These are phyloP conservation scores for Tyrophagus putrescentiae DNA, from an alignment of 1,140 invertebrate genomes.

Conservation along the genomic window DNA sequence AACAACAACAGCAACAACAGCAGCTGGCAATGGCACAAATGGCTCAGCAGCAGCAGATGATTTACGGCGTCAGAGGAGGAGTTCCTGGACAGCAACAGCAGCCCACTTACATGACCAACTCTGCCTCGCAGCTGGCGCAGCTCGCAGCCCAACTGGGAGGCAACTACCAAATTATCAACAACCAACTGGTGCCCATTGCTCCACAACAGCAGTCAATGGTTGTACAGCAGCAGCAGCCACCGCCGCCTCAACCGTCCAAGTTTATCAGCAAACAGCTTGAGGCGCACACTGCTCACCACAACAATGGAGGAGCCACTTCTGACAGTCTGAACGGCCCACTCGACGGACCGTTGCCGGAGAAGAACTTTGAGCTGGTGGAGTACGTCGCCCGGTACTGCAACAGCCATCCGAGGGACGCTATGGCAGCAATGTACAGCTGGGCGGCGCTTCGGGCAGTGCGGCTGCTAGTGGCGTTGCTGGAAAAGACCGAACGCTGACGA, in stretches of 20 bases:
- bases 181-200: not conserved
- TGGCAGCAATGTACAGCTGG: not conserved
- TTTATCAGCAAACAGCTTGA: conserved; percentile 13
- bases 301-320: not conserved
- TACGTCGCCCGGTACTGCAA: conserved; percentile 89
- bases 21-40: conserved; percentile 46
- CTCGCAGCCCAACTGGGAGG: not conserved
- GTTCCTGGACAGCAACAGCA: not conserved
- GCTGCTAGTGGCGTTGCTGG: conserved; percentile 47
- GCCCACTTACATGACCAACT: not conserved
- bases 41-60: conserved; percentile 41
- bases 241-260: not conserved
- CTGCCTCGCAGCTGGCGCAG: not conserved
- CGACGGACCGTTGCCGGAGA: not conserved
- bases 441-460: not conserved
- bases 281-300: not conserved
- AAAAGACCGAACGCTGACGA: conserved; percentile 74
- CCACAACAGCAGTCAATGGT: not conserved
- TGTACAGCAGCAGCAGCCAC: not conserved
- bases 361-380: conserved; percentile 62
- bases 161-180: not conserved
- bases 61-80: not conserved
- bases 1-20: conserved; percentile 18
- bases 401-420: conserved; percentile 54
- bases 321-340: too few relatives aligned